phyloP scores from a whole-genome alignment of 2,888 invertebrate species.

The Seira sanloemensis region DNA sequence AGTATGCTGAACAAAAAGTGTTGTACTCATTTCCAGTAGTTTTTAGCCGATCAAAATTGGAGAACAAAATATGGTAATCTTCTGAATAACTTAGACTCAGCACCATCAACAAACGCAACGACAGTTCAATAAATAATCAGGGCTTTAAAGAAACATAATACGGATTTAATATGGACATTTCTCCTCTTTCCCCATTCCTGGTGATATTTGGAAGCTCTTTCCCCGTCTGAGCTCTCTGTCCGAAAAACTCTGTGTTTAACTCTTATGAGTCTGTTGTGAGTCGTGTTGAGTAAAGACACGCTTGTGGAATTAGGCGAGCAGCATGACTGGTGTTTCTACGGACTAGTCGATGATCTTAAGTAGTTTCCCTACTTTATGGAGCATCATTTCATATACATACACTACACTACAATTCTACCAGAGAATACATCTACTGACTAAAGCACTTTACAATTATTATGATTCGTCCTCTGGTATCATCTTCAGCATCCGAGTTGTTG shows the following conservation, averaged over 20 bases:
- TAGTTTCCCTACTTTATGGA: neutral
- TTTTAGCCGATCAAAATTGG: neutral
- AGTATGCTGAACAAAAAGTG: no score
- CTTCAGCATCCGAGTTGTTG: conserved; percentile 24
- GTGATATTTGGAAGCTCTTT: neutral
- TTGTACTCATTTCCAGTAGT: no score
- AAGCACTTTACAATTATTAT: conserved; percentile 57
- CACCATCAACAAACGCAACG: conserved; percentile 7
- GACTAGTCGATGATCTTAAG: conserved; percentile 10
- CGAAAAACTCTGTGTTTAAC: no score
- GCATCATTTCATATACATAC: conserved; percentile 14
- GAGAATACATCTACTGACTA: conserved; percentile 39
- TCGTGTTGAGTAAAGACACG: conserved; percentile 22
- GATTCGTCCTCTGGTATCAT: conserved; percentile 40
- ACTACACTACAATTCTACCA: neutral
- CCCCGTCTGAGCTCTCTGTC: no score
- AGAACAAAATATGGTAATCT: conserved; percentile 42
- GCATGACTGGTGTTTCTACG: conserved; percentile 32
- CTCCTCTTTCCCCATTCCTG: neutral
- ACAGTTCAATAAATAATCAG: conserved; percentile 57
- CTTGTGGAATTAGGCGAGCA: conserved; percentile 51
- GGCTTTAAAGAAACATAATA: conserved; percentile 35
- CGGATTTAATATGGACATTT: conserved; percentile 32
- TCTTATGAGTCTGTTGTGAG: no score
- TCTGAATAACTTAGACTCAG: conserved; percentile 22